phyloP scores from a whole-genome alignment of 2,888 invertebrate genomes.

The Euproctis similis region DNA sequence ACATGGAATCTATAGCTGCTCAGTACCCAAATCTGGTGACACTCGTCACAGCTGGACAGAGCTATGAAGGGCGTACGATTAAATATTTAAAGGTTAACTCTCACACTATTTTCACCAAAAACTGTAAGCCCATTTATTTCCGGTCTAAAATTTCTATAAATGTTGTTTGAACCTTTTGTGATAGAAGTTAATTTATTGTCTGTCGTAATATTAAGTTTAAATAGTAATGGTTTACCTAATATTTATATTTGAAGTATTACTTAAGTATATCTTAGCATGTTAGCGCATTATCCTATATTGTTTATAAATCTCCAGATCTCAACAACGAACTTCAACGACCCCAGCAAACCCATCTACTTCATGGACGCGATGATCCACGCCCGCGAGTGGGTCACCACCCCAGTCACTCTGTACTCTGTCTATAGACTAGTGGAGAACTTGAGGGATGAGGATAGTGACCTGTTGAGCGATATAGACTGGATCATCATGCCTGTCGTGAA shows the following conservation, averaged over 20 bases:
- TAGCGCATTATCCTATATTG: no score
- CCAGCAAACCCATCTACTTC: constrained; percentile 65
- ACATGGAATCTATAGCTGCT: constrained; percentile 59
- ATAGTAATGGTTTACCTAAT: no score
- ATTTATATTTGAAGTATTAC: no score
- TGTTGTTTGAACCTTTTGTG: no score
- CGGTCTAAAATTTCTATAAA: no score
- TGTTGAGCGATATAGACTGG: constrained; percentile 79
- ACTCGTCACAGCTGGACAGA: constrained; percentile 73
- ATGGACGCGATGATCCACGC: constrained; percentile 78
- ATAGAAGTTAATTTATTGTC: no score
- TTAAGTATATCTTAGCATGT: no score
- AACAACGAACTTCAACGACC: constrained; percentile 52
- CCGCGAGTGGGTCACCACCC: constrained; percentile 81
- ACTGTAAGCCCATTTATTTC: no score
- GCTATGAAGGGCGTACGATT: constrained; percentile 75
- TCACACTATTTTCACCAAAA: no score
- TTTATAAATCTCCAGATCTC: constrained; percentile 72
- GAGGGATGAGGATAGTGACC: constrained; percentile 37
- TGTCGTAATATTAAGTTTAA: no score
- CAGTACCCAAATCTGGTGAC: constrained; percentile 68
- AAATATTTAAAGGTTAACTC: constrained; percentile 77
- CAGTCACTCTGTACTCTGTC: constrained; percentile 75
- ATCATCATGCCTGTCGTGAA: constrained; percentile 80
- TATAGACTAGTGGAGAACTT: constrained; percentile 73